Evolutionary conservation across 1,140 invertebrate species (phyloP).

Genomic region (Drosophila bocqueti): DNA sequence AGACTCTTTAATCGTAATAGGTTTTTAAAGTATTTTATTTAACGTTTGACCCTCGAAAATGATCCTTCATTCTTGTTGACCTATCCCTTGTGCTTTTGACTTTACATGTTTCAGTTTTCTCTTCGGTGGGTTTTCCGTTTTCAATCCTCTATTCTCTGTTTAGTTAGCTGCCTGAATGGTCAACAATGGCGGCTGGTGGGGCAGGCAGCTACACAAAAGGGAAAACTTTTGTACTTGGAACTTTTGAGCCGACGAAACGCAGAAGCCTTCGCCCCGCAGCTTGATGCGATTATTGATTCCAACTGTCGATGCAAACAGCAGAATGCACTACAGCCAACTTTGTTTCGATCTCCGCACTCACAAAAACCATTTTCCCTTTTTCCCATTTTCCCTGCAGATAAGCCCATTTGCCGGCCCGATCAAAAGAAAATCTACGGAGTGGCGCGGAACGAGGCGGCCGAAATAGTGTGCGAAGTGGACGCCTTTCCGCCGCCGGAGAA

Average conservation of each 20-base stretch:
- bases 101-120: background rate
- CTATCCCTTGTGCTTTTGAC: slow-evolving; percentile 4
- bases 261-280: slow-evolving; percentile 9
- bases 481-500: slow-evolving; percentile 93
- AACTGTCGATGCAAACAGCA: slow-evolving; percentile 58
- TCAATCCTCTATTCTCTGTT: slow-evolving; percentile 41
- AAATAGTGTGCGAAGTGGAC: slow-evolving; percentile 93
- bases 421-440: slow-evolving; percentile 94
- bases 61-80: slow-evolving; percentile 3
- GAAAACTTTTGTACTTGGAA: slow-evolving; percentile 72
- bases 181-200: slow-evolving; percentile 15
- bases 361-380: slow-evolving; percentile 11
- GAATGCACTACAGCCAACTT: slow-evolving; percentile 71
- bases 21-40: background rate
- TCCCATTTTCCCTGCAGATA: slow-evolving; percentile 87
- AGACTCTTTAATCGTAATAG: background rate
- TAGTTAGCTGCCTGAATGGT: slow-evolving; percentile 64
- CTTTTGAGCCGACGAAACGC: slow-evolving; percentile 48
- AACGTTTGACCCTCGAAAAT: background rate
- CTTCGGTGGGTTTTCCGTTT: slow-evolving; percentile 26
- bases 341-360: slow-evolving; percentile 37
- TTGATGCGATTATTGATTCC: slow-evolving; percentile 77
- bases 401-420: slow-evolving; percentile 92
- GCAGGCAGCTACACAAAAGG: slow-evolving; percentile 13
- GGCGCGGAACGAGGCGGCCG: slow-evolving; percentile 92